Evolutionary conservation across 2,888 invertebrate genomes (phyloP), one percentile per base, ranked within the genome.

Genomic region (Dusona sp.): DNA sequence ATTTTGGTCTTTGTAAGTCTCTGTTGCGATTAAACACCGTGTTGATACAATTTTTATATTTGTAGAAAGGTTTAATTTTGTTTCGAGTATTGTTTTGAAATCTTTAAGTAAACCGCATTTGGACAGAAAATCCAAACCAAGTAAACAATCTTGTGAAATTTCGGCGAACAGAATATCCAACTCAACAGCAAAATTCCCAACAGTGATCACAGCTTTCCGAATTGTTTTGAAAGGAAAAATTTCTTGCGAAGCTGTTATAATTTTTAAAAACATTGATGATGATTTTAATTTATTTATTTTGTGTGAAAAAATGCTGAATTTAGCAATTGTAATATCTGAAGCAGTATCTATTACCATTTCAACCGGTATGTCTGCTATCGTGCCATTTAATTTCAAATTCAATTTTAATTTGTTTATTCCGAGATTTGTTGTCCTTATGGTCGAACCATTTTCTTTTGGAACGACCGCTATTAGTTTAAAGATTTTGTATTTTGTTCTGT

Each of bases 281-380:
- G 6, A 4, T 51, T 51, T n/a, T 11, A 51, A 51, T n/a, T 51
- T 7, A 13, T 8, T 11, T 11, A 51, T 51, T 51, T n/a, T 51
- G 9, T n/a, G 9, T 51, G 8, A 11, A n/a, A 51, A 51, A 4
- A n/a, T n/a, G 16, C 16, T 16, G n/a, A 11, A 16, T n/a, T 51
- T 51, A 4, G 51, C 51, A 51, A 51, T 51, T 9, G 51, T 51
- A 11, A 51, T 51, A 4, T 51, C 51, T 51, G 78, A 78, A 38
- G 67, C 67, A 7, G n/a, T n/a, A n/a, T n/a, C n/a, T n/a, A n/a
- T n/a, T n/a, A n/a, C n/a, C n/a, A n/a, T n/a, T n/a, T n/a, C n/a
- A n/a, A n/a, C n/a, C n/a, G n/a, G n/a, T n/a, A n/a, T n/a, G n/a
- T n/a, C n/a, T n/a, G n/a, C n/a, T n/a, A n/a, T n/a, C n/a, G n/a